Conservation (phyloP, 2,888 invertebrate species). For the Drepana falcataria region DNA sequence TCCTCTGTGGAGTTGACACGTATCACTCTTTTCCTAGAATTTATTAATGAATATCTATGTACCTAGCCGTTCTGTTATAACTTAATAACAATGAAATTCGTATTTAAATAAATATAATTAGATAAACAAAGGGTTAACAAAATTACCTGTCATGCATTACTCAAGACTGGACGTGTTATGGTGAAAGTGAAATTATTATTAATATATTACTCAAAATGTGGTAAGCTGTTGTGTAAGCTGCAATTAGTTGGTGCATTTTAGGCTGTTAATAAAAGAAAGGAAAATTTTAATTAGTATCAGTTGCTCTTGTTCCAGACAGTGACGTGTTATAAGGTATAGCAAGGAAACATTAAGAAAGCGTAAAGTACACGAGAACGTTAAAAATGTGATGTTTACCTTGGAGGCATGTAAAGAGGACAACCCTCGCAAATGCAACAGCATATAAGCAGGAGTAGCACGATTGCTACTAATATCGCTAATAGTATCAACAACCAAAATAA, state of each 20-base stretch:
- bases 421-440: constrained; percentile 91
- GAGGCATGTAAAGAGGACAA: constrained; percentile 89
- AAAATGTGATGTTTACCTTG: constrained; percentile 72
- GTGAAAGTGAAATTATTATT: constrained; percentile 14
- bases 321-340: constrained; percentile 15
- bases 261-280: constrained; percentile 57
- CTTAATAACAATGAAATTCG: constrained; percentile 9
- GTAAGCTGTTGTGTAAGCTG: constrained; percentile 51
- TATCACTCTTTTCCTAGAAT: constrained; percentile 86
- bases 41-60: constrained; percentile 77
- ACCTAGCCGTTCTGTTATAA: constrained; percentile 59
- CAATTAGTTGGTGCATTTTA: constrained; percentile 64
- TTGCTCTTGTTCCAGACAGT: constrained; percentile 5
- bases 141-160: constrained; percentile 3
- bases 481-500: constrained; percentile 89
- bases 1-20: constrained; percentile 86
- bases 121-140: constrained; percentile 6
- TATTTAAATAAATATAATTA: not conserved
- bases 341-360: constrained; percentile 9
- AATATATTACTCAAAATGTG: constrained; percentile 50
- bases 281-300: constrained; percentile 31
- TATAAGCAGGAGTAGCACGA: constrained; percentile 84
- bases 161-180: constrained; percentile 6
- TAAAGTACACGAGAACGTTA: not conserved
- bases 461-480: constrained; percentile 84